Evolutionary conservation across 2,888 invertebrate species (phyloP).

Genomic region (Neria commutata): DNA sequence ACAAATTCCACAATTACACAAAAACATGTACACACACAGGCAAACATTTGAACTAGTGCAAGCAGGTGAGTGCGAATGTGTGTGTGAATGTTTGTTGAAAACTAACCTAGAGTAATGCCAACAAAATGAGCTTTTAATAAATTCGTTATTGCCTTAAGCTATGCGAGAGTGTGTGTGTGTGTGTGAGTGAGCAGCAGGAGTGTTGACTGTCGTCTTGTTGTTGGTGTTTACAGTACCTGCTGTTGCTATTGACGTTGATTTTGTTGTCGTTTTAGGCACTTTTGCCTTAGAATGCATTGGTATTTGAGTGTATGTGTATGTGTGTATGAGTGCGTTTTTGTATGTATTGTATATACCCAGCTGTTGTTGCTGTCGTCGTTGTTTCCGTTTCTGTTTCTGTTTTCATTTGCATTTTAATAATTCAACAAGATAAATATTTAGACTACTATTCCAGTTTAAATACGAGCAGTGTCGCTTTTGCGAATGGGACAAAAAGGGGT

Average conservation of each 20-base stretch:
- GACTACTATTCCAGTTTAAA: no score
- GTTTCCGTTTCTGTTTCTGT: background rate
- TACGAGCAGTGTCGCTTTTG: no score
- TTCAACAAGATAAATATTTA: background rate
- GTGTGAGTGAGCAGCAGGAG: background rate
- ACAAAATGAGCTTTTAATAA: conserved; percentile 8
- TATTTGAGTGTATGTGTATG: background rate
- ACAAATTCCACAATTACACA: conserved; percentile 16
- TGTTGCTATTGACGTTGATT: background rate
- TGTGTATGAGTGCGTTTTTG: background rate
- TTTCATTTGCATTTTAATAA: background rate
- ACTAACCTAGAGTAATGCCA: background rate
- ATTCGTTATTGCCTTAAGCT: background rate
- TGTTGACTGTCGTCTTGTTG: no score
- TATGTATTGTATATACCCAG: background rate
- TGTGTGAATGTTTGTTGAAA: background rate
- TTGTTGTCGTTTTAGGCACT: conserved; percentile 1
- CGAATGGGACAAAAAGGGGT: no score
- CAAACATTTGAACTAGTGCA: conserved; percentile 45
- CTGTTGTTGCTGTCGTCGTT: background rate
- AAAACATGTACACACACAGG: conserved; percentile 42
- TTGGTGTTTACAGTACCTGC: no score
- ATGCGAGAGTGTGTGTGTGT: no score
- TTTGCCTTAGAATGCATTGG: background rate
- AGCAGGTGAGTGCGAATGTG: conserved; percentile 22